Evolutionary conservation across 2,888 invertebrate species (phyloP).

Genomic region (Eurois occulta): DNA sequence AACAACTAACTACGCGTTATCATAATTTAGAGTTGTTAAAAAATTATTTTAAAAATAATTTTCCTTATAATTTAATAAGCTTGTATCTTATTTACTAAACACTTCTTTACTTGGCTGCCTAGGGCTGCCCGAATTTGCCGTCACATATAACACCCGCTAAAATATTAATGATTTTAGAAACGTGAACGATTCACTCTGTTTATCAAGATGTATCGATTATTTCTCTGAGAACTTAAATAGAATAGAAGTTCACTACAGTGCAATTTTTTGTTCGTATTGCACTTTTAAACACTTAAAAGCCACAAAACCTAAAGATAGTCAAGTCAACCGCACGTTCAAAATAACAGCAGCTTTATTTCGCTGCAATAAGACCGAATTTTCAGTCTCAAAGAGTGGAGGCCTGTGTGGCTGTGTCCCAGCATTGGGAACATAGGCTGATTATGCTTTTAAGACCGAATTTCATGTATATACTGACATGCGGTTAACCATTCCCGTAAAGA

Average conservation of each 20-base stretch:
- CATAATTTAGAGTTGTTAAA: conserved; percentile 26
- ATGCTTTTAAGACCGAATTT: background rate
- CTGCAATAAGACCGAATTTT: background rate
- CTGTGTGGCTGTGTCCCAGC: background rate
- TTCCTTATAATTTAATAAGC: conserved; percentile 39
- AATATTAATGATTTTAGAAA: conserved; percentile 44
- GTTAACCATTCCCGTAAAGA: background rate
- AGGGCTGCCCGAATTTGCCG: conserved; percentile 26
- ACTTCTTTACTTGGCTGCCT: conserved; percentile 43
- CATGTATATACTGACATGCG: background rate
- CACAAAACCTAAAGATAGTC: background rate
- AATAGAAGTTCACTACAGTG: background rate
- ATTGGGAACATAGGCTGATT: background rate
- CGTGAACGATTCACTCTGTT: conserved; percentile 1
- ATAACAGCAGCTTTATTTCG: background rate
- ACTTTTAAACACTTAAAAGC: conserved; percentile 5
- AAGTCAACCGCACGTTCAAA: background rate
- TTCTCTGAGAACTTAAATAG: too few relatives aligned
- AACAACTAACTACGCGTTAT: conserved; percentile 16
- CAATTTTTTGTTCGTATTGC: conserved; percentile 14
- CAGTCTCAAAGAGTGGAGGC: background rate
- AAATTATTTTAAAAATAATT: conserved; percentile 16
- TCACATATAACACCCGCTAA: conserved; percentile 15
- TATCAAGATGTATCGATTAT: background rate
- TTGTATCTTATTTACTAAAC: conserved; percentile 51